phyloP scores from a whole-genome alignment of 1,140 invertebrate genomes.

The Ceratoteleas bidentatus region DNA sequence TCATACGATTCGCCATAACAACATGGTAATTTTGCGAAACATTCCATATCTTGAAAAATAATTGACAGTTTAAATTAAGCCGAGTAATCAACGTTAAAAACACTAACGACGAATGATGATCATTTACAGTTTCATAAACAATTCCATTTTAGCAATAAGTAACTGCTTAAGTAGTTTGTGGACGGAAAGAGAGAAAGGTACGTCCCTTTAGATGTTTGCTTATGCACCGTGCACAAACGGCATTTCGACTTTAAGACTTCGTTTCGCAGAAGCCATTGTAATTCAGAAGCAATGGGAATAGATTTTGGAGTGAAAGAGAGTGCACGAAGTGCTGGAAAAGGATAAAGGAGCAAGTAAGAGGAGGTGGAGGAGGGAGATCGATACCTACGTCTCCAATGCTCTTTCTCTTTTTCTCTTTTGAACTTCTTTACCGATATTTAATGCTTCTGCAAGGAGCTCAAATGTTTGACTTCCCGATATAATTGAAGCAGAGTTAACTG shows the following conservation, averaged over 20 bases:
- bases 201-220: slow-evolving; percentile 70
- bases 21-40: no score
- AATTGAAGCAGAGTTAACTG: slow-evolving; percentile 47
- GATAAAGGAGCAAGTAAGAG: slow-evolving; percentile 30
- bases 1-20: no score
- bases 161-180: slow-evolving; percentile 53
- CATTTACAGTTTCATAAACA: slow-evolving; percentile 45
- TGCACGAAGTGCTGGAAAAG: slow-evolving; percentile 58
- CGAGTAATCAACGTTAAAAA: no score
- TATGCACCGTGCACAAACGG: slow-evolving; percentile 69
- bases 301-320: slow-evolving; percentile 62
- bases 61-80: no score
- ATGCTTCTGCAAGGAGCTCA: slow-evolving; percentile 41
- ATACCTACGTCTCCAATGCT: slow-evolving; percentile 64
- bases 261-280: slow-evolving; percentile 70
- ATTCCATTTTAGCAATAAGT: slow-evolving; percentile 56
- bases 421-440: slow-evolving; percentile 68
- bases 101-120: slow-evolving; percentile 5
- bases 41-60: no score
- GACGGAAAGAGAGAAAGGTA: slow-evolving; percentile 55
- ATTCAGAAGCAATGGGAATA: slow-evolving; percentile 70
- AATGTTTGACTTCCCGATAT: slow-evolving; percentile 62
- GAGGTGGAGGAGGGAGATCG: slow-evolving; percentile 52
- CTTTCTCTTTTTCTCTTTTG: slow-evolving; percentile 30
- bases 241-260: slow-evolving; percentile 72